Conservation (phyloP, 2,888 invertebrate genomes). For the Volucella inflata region DNA sequence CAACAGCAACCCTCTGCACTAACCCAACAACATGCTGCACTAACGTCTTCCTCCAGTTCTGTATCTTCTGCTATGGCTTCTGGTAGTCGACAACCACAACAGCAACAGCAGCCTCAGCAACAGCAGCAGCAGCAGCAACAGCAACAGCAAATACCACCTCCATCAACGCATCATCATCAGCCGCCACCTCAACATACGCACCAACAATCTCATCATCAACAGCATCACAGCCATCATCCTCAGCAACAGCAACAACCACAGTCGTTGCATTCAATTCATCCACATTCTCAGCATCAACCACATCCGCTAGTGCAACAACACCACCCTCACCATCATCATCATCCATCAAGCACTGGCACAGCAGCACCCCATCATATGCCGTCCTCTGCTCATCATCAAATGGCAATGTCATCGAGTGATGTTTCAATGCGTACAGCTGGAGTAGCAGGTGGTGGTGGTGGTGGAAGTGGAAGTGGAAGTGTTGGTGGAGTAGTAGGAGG, state of each 20-base stretch:
- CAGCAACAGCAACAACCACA: constrained; percentile 71
- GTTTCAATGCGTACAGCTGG: constrained; percentile 63
- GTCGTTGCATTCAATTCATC: constrained; percentile 62
- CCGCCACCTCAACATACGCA: constrained; percentile 57
- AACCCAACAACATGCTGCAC: constrained; percentile 47
- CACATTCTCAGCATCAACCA: constrained; percentile 76
- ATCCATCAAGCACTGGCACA: constrained; percentile 60
- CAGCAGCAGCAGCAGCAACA: constrained; percentile 50
- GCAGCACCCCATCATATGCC: constrained; percentile 75
- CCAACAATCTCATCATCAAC: constrained; percentile 76
- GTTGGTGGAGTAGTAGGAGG: constrained; percentile 16
- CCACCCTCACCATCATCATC: constrained; percentile 75
- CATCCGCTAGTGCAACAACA: constrained; percentile 77
- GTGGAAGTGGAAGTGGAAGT: constrained; percentile 46
- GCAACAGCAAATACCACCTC: constrained; percentile 78
- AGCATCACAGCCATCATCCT: constrained; percentile 79
- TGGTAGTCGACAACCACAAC: constrained; percentile 48
- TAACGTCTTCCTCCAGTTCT: constrained; percentile 41
- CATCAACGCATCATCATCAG: constrained; percentile 69
- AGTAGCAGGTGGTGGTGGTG: constrained; percentile 48
- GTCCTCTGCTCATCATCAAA: constrained; percentile 61
- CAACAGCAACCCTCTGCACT: constrained; percentile 71
- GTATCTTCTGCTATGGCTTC: constrained; percentile 32
- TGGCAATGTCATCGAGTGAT: constrained; percentile 58
- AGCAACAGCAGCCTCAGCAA: constrained; percentile 27